Evolutionary conservation across 2,888 invertebrate genomes (phyloP).

Genomic region (Campoplex capitator): DNA sequence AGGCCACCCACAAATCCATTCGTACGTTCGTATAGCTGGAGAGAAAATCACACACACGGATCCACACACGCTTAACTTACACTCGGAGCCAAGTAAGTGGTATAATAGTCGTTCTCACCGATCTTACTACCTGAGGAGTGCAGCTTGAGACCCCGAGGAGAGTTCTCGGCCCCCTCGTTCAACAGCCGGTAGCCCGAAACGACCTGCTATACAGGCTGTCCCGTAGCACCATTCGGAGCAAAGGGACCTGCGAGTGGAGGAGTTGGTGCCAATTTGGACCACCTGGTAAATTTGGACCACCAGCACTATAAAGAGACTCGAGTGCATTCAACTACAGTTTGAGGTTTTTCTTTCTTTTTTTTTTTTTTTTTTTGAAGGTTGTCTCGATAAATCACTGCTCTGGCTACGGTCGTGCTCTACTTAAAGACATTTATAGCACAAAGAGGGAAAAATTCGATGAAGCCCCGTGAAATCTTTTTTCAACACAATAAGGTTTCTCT

Average conservation of each 20-base stretch:
- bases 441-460: background rate
- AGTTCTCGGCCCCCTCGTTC: slow-evolving; percentile 25
- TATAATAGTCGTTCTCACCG: slow-evolving; percentile 44
- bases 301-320: background rate
- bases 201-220: slow-evolving; percentile 52
- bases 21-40: slow-evolving; percentile 5
- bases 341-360: background rate
- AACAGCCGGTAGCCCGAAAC: slow-evolving; percentile 60
- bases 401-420: background rate
- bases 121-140: slow-evolving; percentile 55
- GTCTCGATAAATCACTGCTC: background rate
- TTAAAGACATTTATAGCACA: background rate
- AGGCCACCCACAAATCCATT: slow-evolving; percentile 56
- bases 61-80: slow-evolving; percentile 23
- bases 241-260: slow-evolving; percentile 24
- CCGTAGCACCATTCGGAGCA: slow-evolving; percentile 30
- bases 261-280: slow-evolving; percentile 18
- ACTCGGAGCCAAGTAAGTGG: slow-evolving; percentile 44
- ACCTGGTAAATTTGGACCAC: slow-evolving; percentile 11
- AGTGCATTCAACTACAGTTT: slow-evolving; percentile 4
- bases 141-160: slow-evolving; percentile 35
- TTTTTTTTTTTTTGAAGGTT: background rate
- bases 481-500: background rate
- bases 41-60: slow-evolving; percentile 19
- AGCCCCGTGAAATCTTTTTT: background rate